Evolutionary conservation across 2,888 invertebrate genomes (phyloP), one percentile per base, ranked within the genome.

Genomic region (Cartodere bifasciata): DNA sequence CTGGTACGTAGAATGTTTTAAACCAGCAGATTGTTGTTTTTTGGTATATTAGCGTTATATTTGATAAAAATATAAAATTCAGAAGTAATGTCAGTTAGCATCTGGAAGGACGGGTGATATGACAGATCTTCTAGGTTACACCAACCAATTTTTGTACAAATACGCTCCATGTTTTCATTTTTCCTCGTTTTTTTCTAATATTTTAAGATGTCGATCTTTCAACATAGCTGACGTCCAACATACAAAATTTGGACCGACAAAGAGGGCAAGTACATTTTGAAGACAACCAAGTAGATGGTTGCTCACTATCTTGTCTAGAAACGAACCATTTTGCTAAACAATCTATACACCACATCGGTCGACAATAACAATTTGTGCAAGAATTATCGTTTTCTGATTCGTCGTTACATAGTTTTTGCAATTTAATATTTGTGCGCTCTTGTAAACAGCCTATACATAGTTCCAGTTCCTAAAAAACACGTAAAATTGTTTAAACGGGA

Each of bases 291-390:
- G 69, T 68, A 40, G 75, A 72, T 4, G 79, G 75, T 37, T 70
- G 65, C 15, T 71, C 62, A 39, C 72, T 70, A 44, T 75, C 69
- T 56, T 87, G 87, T 23, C 85, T 70, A 26, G 85, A 78, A 9
- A 84, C 87, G 67, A 87, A 90, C 87, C 87, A 87, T 48, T 77
- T 75, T 0, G 75, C 84, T 66, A 87, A 71, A 56, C 87, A 92
- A 42, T 79, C 72, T 13, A 72, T 62, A 62, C 91, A 92, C 90
- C 91, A 91, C 72, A 90, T 76, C 13, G 87, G 90, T 30, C 84
- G 74, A 54, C 83, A 85, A 50, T 72, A 75, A 50, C 83, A 84
- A 29, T 55, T 62, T 3, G 47, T 54, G 47, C 76, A 76, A 34
- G 50, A 57, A 36, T 60, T 56, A 9, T 51, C 48, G 29, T 56